Evolutionary conservation across 2,888 invertebrate species (phyloP).

Genomic region (Allolobophora icterica): DNA sequence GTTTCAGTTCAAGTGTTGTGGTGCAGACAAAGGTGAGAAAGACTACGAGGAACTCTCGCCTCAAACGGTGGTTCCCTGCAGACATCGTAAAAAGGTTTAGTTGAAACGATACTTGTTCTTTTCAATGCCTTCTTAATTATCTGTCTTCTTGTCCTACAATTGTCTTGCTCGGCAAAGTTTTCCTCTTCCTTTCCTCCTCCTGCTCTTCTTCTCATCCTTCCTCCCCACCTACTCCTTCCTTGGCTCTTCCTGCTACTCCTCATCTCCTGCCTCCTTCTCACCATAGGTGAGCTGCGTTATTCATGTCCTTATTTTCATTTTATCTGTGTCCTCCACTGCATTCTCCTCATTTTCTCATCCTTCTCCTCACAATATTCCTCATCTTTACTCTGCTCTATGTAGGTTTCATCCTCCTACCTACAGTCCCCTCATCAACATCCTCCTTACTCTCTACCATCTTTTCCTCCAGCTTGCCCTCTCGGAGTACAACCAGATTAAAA

Average conservation of each 20-base stretch:
- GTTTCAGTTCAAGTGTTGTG: constrained; percentile 3
- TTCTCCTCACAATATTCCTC: background rate
- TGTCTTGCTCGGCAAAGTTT: background rate
- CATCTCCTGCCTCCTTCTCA: background rate
- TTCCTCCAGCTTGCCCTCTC: background rate
- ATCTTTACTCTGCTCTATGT: no score
- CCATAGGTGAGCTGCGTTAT: background rate
- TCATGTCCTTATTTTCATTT: background rate
- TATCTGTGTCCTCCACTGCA: background rate
- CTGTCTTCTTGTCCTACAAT: no score
- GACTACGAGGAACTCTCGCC: background rate
- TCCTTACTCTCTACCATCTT: background rate
- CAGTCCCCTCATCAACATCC: background rate
- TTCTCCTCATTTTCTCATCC: background rate
- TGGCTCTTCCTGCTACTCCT: background rate
- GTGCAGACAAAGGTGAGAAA: background rate
- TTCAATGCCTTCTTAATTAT: no score
- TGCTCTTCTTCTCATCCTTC: no score
- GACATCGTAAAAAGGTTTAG: background rate
- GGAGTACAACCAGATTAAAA: no score
- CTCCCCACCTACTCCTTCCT: background rate
- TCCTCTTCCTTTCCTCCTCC: no score
- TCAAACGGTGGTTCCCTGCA: background rate
- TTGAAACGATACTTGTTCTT: background rate
- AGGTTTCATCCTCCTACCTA: no score